Evolutionary conservation across 1,140 invertebrate species (phyloP), one percentile per base, ranked within the genome.

Genomic region (Prorops nasuta): DNA sequence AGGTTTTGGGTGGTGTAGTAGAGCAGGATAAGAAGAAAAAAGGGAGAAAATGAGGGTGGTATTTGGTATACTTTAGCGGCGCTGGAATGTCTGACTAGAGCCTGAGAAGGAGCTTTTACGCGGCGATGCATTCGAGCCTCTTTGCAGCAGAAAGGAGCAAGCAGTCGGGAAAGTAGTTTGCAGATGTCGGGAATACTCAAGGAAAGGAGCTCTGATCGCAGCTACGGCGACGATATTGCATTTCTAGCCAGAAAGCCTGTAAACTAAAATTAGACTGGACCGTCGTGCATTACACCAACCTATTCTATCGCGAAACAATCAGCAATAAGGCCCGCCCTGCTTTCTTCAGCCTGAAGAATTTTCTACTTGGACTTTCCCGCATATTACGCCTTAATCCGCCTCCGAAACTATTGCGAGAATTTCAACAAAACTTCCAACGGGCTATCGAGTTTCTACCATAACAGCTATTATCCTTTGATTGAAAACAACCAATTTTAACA

Each of bases 81-180:
- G n/a, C n/a, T n/a, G n/a, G n/a, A n/a, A n/a, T n/a, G n/a, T n/a
- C n/a, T n/a, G n/a, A n/a, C n/a, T n/a, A n/a, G n/a, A n/a, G n/a
- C n/a, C n/a, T n/a, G n/a, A n/a, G n/a, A n/a, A n/a, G n/a, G n/a
- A n/a, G n/a, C n/a, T n/a, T n/a, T n/a, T n/a, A n/a, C n/a, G n/a
- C n/a, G n/a, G n/a, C n/a, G n/a, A n/a, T n/a, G n/a, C n/a, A n/a
- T n/a, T n/a, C n/a, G n/a, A n/a, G n/a, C n/a, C n/a, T n/a, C n/a
- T n/a, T n/a, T n/a, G n/a, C n/a, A n/a, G n/a, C n/a, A n/a, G n/a
- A n/a, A n/a, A n/a, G n/a, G n/a, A n/a, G n/a, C n/a, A n/a, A n/a
- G n/a, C n/a, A n/a, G n/a, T n/a, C n/a, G n/a, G n/a, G 56, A 59
- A 57, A 70, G 71, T 69, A 69, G 61, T 70, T 73, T 51, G 46